These are phyloP conservation scores for Poeciliopsis infans DNA, from an alignment of 2,797 vertebrate genomes.

Conservation along the genomic window DNA sequence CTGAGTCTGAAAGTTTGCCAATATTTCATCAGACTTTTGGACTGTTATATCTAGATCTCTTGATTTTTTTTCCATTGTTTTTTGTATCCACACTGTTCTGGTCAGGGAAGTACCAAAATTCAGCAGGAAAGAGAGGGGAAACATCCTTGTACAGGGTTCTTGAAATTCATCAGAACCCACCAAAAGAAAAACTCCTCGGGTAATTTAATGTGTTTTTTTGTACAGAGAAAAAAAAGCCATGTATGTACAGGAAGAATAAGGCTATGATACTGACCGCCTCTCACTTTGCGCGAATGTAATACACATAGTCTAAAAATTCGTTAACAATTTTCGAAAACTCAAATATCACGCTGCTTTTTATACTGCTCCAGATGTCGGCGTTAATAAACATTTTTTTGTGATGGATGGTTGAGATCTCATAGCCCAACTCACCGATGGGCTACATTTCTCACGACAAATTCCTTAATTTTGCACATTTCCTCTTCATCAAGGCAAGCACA, in stretches of 20 bases:
- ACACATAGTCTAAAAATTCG: background rate
- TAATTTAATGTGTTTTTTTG: background rate
- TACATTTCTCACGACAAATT: too few species aligned
- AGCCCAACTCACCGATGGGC: too few species aligned
- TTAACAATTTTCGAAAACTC: background rate
- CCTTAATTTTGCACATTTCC: too few species aligned
- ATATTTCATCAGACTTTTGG: background rate
- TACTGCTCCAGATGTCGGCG: background rate
- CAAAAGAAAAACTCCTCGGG: background rate
- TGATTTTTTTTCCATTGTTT: background rate
- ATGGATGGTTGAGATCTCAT: too few species aligned
- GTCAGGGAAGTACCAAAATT: background rate
- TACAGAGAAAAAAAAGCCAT: background rate
- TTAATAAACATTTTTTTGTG: background rate
- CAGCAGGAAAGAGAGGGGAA: background rate
- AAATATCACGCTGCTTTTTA: background rate
- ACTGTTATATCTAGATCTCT: background rate
- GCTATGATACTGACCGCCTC: background rate
- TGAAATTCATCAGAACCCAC: background rate
- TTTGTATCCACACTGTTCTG: background rate
- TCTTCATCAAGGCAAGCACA: too few species aligned
- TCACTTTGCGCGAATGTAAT: background rate
- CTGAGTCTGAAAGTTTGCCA: background rate
- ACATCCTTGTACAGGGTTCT: background rate
- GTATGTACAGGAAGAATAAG: background rate